Evolutionary conservation across 2,797 vertebrate species (phyloP), one percentile per base, ranked within the genome.

Genomic region (Cheirogaleus major): DNA sequence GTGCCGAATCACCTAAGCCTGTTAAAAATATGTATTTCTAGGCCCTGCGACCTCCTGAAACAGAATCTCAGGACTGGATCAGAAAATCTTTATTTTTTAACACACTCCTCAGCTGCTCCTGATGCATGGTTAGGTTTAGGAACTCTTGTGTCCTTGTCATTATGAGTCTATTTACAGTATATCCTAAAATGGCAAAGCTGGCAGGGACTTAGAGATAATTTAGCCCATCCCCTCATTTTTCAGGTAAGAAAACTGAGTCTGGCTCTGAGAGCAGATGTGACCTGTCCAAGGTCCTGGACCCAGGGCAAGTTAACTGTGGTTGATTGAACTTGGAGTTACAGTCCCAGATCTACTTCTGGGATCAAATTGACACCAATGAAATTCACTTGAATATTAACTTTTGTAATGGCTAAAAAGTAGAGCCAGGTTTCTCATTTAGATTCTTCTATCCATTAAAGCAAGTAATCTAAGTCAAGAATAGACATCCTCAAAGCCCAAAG

Each of bases 221-320:
- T 67, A 73, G 45, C 52, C 38, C 65, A 81, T 35, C 4, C 4
- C 25, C 30, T 96, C 81, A 65, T 59, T 79, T 78, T 81, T 88
- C n/a, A 95, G 55, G 52, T 80, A 61, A 81, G 52, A 88, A 84
- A 95, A 41, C 14, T 2, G 23, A 95, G 32, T 90, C 72, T 80
- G 20, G 2, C 72, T 80, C 30, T 4, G 70, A 52, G 23, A 91
- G 41, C n/a, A 67, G 59, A 15, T 38, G 65, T 5, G 72, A 52
- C 45, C 32, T 38, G 8, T 57, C 72, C 50, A 52, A 15, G 20
- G 80, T 89, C 52, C 67, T 14, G 27, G 69, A 85, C 86, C 43
- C 48, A 48, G 57, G 35, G 67, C 8, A 18, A 61, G 22, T 23
- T 82, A 92, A 82, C 57, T 65, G 6, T 30, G 75, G 38, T 38